Conservation (phyloP, 2,888 invertebrate genomes). For the Dorcus parallelipipedus region DNA sequence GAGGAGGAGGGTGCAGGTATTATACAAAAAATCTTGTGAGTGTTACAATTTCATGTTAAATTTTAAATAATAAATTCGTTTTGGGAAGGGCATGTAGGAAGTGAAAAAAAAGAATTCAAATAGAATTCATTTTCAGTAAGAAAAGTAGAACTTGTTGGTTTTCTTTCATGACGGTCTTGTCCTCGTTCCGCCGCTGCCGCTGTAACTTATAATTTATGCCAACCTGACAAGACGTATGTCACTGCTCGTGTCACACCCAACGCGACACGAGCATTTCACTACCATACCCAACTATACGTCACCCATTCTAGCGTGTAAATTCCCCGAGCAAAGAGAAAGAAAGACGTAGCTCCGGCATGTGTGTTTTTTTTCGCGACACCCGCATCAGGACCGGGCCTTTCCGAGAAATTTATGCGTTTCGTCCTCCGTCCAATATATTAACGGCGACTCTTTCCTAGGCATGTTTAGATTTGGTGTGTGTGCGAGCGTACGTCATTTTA, state of each 20-base stretch:
- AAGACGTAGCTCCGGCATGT: constrained; percentile 5
- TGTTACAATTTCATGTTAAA: too few relatives aligned
- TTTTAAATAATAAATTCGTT: too few relatives aligned
- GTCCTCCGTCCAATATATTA: constrained; percentile 38
- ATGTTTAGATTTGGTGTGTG: constrained; percentile 24
- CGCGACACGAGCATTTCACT: constrained; percentile 30
- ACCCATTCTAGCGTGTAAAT: not conserved
- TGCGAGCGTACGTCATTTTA: constrained; percentile 28
- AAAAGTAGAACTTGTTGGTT: too few relatives aligned
- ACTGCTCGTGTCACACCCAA: constrained; percentile 37
- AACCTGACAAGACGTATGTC: constrained; percentile 41
- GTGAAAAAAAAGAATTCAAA: too few relatives aligned
- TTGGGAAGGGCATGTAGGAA: too few relatives aligned
- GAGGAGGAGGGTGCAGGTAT: too few relatives aligned
- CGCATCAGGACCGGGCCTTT: constrained; percentile 33
- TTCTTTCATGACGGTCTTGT: too few relatives aligned
- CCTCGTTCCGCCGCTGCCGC: constrained; percentile 19
- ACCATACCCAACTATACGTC: not conserved
- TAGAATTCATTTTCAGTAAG: too few relatives aligned
- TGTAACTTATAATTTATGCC: constrained; percentile 25
- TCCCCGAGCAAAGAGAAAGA: not conserved
- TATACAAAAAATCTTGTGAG: too few relatives aligned
- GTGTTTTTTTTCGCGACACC: constrained; percentile 26
- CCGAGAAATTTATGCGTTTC: constrained; percentile 38
- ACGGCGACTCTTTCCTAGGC: constrained; percentile 25